Evolutionary conservation across 1,140 invertebrate genomes (phyloP).

Genomic region (Anagrus nilaparvatae): DNA sequence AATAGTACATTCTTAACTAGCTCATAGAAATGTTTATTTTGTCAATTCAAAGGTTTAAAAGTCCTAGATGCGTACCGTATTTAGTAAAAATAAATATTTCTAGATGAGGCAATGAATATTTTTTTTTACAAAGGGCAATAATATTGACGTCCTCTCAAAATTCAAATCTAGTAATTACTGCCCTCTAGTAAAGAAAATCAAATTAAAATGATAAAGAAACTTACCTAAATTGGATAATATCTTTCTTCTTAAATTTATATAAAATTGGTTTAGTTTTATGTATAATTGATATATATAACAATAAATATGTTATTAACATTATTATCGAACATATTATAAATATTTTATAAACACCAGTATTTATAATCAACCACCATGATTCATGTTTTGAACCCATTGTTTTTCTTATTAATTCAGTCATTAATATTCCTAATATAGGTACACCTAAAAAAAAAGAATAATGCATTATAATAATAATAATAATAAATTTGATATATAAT

Average conservation of each 20-base stretch:
- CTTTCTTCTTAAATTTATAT: slow-evolving; percentile 37
- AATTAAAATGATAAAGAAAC: neutral
- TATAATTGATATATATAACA: slow-evolving; percentile 43
- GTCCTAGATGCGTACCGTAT: neutral
- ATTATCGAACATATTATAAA: slow-evolving; percentile 44
- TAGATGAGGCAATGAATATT: no score
- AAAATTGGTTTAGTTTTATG: slow-evolving; percentile 41
- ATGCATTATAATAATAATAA: neutral
- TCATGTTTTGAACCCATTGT: slow-evolving; percentile 42
- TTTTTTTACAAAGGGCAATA: neutral
- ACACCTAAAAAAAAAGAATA: slow-evolving; percentile 33
- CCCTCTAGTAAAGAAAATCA: no score
- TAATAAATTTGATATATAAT: neutral
- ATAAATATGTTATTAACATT: slow-evolving; percentile 42
- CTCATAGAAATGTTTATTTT: neutral
- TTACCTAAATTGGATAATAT: slow-evolving; percentile 36
- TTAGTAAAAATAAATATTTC: neutral
- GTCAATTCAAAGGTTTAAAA: neutral
- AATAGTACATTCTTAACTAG: no score
- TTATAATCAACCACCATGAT: slow-evolving; percentile 49
- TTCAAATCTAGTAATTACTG: no score
- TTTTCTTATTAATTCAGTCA: slow-evolving; percentile 46
- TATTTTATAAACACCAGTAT: slow-evolving; percentile 46
- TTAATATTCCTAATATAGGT: slow-evolving; percentile 45
- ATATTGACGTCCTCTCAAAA: neutral